Conservation (phyloP, 2,888 invertebrate species). For the Lucinisca nassula region DNA sequence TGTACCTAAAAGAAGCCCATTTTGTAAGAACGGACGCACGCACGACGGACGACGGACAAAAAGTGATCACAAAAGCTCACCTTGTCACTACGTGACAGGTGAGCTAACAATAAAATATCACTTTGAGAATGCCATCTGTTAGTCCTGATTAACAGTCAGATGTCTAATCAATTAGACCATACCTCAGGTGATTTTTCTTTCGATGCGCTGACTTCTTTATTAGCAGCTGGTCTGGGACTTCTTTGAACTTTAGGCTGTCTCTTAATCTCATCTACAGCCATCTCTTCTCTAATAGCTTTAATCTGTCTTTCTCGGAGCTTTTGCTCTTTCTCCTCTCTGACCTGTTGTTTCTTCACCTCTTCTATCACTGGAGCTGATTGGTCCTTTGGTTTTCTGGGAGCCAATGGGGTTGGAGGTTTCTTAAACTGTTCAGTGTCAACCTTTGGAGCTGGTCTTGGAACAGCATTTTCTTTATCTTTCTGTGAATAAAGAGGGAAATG, state of each 20-base stretch:
- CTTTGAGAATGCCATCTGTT: too few species aligned
- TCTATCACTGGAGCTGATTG: conserved; percentile 31
- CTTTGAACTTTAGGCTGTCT: conserved; percentile 48
- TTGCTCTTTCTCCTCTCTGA: not conserved
- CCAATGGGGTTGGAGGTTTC: conserved; percentile 73
- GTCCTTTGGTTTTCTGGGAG: conserved; percentile 72
- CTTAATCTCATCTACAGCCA: conserved; percentile 45
- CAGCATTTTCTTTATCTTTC: conserved; percentile 52
- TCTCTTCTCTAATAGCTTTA: conserved; percentile 35
- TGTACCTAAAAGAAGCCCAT: too few species aligned
- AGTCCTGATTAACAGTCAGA: too few species aligned
- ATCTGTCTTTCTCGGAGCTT: not conserved
- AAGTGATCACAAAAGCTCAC: too few species aligned
- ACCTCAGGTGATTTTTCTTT: conserved; percentile 51
- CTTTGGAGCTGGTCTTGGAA: conserved; percentile 67
- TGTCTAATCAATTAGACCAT: not conserved
- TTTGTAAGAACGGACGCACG: too few species aligned
- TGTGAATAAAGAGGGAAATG: too few species aligned
- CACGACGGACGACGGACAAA: too few species aligned
- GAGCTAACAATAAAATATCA: too few species aligned
- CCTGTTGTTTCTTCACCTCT: conserved; percentile 21
- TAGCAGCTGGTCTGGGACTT: conserved; percentile 44
- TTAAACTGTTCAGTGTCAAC: conserved; percentile 73
- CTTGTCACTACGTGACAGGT: too few species aligned
- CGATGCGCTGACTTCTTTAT: conserved; percentile 44